phyloP scores from a whole-genome alignment of 2,888 invertebrate genomes.

The Marronus borbonicus region DNA sequence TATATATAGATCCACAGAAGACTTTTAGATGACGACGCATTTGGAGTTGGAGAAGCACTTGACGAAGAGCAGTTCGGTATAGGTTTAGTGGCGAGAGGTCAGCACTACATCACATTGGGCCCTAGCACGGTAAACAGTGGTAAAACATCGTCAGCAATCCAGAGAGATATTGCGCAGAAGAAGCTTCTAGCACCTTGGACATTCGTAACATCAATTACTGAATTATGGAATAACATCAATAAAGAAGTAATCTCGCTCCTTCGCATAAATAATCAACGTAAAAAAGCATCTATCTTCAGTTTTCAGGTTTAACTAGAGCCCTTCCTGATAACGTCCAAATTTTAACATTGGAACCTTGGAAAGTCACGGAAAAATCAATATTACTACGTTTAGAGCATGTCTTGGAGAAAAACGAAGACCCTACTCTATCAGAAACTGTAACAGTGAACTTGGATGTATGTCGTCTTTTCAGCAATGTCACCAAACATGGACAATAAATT shows the following conservation, averaged over 20 bases:
- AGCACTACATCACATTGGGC: slow-evolving; percentile 60
- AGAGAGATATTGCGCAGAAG: slow-evolving; percentile 71
- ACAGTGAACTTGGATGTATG: slow-evolving; percentile 73
- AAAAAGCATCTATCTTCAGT: slow-evolving; percentile 65
- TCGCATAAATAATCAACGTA: slow-evolving; percentile 20
- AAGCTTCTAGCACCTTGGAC: slow-evolving; percentile 75
- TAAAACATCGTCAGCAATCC: slow-evolving; percentile 64
- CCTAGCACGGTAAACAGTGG: slow-evolving; percentile 53
- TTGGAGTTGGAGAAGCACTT: slow-evolving; percentile 91
- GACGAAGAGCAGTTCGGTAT: slow-evolving; percentile 82
- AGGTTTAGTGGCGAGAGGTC: slow-evolving; percentile 80
- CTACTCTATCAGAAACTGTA: slow-evolving; percentile 71
- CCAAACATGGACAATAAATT: not conserved
- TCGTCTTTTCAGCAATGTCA: not conserved
- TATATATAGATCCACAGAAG: slow-evolving; percentile 82
- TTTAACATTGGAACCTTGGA: slow-evolving; percentile 85
- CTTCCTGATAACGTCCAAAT: slow-evolving; percentile 82
- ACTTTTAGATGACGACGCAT: slow-evolving; percentile 87
- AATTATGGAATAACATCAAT: slow-evolving; percentile 44
- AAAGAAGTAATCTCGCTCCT: slow-evolving; percentile 52
- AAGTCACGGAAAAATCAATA: slow-evolving; percentile 69
- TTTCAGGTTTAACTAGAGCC: slow-evolving; percentile 70
- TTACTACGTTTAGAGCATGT: slow-evolving; percentile 85
- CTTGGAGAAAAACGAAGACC: slow-evolving; percentile 76
- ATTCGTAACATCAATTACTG: slow-evolving; percentile 69